These are phyloP conservation scores for Hirundichthys speculiger DNA, from an alignment of 2,113 vertebrate species.

Conservation along the genomic window DNA sequence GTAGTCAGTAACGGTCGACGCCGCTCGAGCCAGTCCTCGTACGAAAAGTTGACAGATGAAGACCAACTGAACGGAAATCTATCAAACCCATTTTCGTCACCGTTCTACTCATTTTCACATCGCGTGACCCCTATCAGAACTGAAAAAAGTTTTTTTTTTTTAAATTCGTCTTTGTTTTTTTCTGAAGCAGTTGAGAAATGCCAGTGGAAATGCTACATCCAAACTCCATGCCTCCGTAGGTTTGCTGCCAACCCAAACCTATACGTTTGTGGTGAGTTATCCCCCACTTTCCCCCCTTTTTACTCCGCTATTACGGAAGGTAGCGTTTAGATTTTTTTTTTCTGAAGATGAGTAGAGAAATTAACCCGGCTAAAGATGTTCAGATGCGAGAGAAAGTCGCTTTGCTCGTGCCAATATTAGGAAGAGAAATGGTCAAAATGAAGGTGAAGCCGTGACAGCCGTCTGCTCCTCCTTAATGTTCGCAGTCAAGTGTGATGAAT, in stretches of 20 bases:
- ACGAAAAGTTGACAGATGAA: conserved; percentile 57
- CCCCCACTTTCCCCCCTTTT: not conserved
- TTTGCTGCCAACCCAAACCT: conserved; percentile 59
- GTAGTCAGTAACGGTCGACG: conserved; percentile 72
- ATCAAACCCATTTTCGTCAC: not conserved
- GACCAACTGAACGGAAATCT: conserved; percentile 18
- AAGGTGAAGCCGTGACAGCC: conserved; percentile 54
- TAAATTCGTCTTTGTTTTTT: not conserved
- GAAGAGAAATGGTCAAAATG: conserved; percentile 22
- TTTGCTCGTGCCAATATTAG: conserved; percentile 25
- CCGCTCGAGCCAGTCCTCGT: conserved; percentile 65
- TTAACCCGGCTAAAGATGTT: not conserved
- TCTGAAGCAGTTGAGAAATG: conserved; percentile 70
- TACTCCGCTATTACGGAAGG: not conserved
- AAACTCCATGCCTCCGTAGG: conserved; percentile 80
- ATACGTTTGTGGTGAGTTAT: conserved; percentile 75
- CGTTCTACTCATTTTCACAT: not conserved
- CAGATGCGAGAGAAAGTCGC: conserved; percentile 2
- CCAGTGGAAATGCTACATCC: conserved; percentile 75
- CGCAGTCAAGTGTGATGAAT: conserved; percentile 56
- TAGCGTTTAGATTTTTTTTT: not conserved
- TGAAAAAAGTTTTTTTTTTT: conserved; percentile 5
- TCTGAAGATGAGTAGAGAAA: not conserved
- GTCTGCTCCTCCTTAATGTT: conserved; percentile 35
- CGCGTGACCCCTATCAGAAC: conserved; percentile 1